Conservation (phyloP, 1,140 invertebrate species). For the Ylistrum balloti region DNA sequence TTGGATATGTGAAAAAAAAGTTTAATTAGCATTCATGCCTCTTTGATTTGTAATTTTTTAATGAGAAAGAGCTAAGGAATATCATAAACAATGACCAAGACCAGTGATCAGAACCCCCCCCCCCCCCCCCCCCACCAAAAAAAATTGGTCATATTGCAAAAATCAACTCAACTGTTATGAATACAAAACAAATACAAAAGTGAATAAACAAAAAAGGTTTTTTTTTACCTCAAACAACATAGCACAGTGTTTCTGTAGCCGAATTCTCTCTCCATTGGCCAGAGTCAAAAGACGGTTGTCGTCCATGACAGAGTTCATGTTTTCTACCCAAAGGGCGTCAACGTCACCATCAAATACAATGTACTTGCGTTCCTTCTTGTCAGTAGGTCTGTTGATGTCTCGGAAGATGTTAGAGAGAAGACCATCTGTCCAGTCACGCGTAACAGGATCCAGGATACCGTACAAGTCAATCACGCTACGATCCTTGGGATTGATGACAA, state of each 20-base stretch:
- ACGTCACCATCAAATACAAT: conserved; percentile 96
- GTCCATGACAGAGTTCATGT: conserved; percentile 98
- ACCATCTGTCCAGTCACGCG: conserved; percentile 96
- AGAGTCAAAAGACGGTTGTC: conserved; percentile 94
- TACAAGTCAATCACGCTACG: conserved; percentile 94
- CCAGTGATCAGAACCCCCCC: no score
- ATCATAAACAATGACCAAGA: no score
- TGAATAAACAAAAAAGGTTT: no score
- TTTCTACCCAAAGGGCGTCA: conserved; percentile 96
- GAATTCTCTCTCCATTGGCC: conserved; percentile 94
- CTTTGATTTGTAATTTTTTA: no score
- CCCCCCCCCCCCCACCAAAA: no score
- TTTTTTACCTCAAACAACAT: conserved; percentile 92
- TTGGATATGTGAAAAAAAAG: no score
- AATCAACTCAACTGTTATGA: no score
- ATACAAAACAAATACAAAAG: no score
- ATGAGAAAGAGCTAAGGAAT: no score
- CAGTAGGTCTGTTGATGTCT: conserved; percentile 91
- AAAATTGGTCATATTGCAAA: no score
- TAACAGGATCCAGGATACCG: conserved; percentile 92
- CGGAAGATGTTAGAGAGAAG: conserved; percentile 94
- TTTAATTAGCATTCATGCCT: no score
- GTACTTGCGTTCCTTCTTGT: conserved; percentile 88
- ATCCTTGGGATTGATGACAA: conserved; percentile 90
- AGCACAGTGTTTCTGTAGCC: conserved; percentile 90